Conservation (phyloP, 2,888 invertebrate species). For the Nezara viridula region DNA sequence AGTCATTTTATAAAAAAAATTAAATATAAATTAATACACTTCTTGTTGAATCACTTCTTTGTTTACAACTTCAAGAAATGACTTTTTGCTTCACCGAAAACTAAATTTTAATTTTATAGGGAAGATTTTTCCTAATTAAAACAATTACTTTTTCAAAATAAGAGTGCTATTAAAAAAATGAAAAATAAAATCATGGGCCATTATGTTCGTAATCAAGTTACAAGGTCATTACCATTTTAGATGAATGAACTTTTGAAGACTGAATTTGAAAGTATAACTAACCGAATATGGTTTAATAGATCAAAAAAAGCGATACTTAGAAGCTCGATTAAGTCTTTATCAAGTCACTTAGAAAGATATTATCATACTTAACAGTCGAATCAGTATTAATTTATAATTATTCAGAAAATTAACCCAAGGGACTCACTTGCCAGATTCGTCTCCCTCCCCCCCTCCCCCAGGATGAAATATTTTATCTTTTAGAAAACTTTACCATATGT, state of each 20-base stretch:
- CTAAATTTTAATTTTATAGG: too few relatives aligned
- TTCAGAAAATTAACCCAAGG: not conserved
- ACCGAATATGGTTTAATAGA: constrained; percentile 6
- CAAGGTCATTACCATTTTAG: not conserved
- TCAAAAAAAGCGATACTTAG: not conserved
- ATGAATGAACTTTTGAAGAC: not conserved
- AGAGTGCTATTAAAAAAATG: too few relatives aligned
- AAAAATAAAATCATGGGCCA: not conserved
- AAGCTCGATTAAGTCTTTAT: not conserved
- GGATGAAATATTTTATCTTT: not conserved
- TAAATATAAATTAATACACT: too few relatives aligned
- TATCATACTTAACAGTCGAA: not conserved
- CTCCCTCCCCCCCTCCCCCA: too few relatives aligned
- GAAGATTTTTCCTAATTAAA: too few relatives aligned
- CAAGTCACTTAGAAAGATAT: not conserved
- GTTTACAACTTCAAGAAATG: too few relatives aligned
- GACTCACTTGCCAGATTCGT: too few relatives aligned
- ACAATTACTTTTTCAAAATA: too few relatives aligned
- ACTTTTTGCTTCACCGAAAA: too few relatives aligned
- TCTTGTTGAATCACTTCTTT: too few relatives aligned
- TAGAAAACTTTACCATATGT: not conserved
- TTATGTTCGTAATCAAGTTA: not conserved
- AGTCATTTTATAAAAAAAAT: too few relatives aligned
- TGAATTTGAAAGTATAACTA: constrained; percentile 18
- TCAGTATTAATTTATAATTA: not conserved